phyloP scores from a whole-genome alignment of 2,113 vertebrate species.

The Pterocles burchelli region DNA sequence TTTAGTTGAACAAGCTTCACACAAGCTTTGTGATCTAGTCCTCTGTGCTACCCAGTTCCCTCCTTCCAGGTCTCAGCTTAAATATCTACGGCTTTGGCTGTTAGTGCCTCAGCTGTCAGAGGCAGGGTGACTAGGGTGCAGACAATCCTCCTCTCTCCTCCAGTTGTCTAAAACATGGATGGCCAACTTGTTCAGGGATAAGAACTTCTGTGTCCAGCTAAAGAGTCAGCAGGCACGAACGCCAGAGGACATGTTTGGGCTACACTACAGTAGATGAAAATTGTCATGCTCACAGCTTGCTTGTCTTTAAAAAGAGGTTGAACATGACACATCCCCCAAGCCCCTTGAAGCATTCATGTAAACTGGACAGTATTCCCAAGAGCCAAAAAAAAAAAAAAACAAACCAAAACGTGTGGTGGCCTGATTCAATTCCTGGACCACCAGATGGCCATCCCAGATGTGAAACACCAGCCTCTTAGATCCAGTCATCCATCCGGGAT shows the following conservation, averaged over 20 bases:
- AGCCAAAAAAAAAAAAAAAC: not conserved
- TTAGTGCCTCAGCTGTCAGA: not conserved
- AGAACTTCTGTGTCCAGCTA: not conserved
- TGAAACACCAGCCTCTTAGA: not conserved
- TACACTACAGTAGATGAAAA: not conserved
- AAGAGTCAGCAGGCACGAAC: not conserved
- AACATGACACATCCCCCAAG: not conserved
- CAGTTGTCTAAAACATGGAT: not conserved
- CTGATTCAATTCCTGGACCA: not conserved
- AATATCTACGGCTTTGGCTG: not conserved
- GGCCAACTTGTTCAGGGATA: not conserved
- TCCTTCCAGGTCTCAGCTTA: not conserved
- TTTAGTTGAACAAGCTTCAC: not conserved
- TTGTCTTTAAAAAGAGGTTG: not conserved
- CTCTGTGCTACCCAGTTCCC: not conserved
- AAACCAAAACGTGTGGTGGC: not conserved
- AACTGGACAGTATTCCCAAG: not conserved
- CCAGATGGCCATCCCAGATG: not conserved
- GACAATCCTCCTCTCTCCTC: not conserved
- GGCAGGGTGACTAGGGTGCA: not conserved
- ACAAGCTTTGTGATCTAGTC: not conserved
- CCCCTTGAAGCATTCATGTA: not conserved
- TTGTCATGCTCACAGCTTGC: not conserved
- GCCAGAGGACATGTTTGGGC: not conserved
- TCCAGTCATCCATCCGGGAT: not conserved